Evolutionary conservation across 2,888 invertebrate species (phyloP), one percentile per base, ranked within the genome.

Genomic region (Hipparchia semele): DNA sequence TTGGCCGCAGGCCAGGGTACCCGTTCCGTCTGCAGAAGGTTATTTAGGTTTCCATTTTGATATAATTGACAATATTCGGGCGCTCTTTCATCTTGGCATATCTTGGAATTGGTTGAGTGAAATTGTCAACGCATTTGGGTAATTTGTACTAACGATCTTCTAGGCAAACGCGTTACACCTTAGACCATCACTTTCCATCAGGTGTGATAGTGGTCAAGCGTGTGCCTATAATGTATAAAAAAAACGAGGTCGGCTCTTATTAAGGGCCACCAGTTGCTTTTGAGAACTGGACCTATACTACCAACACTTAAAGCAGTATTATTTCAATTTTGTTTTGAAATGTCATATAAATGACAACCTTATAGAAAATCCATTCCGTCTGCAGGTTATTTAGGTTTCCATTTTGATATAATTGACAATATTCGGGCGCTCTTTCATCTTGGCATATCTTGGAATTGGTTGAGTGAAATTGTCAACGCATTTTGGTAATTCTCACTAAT

Each of bases 341-440:
- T 23, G 1, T 23, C 23, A 23, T 23, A 23, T 23, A 23, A 23
- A 23, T 23, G 23, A 23, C 23, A 23, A 23, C 0, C 23, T 23
- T 23, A 23, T 1, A 23, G 23, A 0, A 23, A 23, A 71, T 76
- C 81, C 75, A 82, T 84, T 80, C 83, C 81, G 79, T 74, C 80
- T 80, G 79, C 73, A 78, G 85, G 87, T 87, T 89, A 89, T 90
- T 90, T 89, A 86, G 83, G 81, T 86, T 86, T 83, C 80, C 85
- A 85, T 86, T 82, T 65, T 82, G 83, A 83, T 86, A 81, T 88
- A 87, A 89, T 89, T 90, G 87, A 89, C 88, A 87, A 87, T 87
- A 87, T 84, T 85, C 82, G 79, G 73, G 71, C 81, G 85, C 85
- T 83, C 87, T 89, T 88, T 90, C 86, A 89, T 90, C 86, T 89